Percentiles rank a stretch among this genome's conserved stretches.
These are phyloP conservation scores for Sminthopsis crassicaudata DNA, from an alignment of 2,113 vertebrate genomes.

Conservation along the genomic window DNA sequence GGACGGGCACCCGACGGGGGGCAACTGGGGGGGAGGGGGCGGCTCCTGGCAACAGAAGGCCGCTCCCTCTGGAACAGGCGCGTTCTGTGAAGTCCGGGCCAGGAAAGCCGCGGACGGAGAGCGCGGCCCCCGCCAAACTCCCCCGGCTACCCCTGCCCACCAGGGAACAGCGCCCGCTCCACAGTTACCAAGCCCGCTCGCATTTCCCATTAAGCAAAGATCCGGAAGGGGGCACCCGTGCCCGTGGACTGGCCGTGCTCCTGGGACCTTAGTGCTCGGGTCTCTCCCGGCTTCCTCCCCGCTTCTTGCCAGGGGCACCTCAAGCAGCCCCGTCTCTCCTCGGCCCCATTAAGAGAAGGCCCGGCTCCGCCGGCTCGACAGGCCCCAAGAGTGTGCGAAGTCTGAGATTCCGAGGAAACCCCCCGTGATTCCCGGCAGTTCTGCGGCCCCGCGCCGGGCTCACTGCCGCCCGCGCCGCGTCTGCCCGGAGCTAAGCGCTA, in stretches of 20 bases:
- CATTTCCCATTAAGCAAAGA: neutral
- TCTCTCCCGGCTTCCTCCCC: no score
- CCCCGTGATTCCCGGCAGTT: neutral
- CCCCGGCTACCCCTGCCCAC: neutral
- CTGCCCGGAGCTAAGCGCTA: neutral
- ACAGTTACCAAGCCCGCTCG: no score
- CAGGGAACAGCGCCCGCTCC: no score
- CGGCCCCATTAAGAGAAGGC: no score
- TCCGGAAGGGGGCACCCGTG: neutral
- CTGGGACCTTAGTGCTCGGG: neutral
- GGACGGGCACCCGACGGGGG: neutral
- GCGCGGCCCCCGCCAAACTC: neutral
- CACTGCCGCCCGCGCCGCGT: neutral
- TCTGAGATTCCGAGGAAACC: neutral
- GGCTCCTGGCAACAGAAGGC: neutral
- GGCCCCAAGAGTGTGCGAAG: neutral
- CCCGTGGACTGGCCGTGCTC: no score
- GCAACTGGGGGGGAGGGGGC: neutral
- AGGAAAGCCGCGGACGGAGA: neutral
- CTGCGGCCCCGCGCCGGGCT: neutral
- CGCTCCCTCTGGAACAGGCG: neutral
- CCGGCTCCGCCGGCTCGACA: neutral
- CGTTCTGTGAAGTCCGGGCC: neutral
- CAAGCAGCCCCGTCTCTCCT: no score
- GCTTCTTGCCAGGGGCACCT: no score